A percentile compares a stretch with the other conserved stretches of the same genome.
Evolutionary conservation across 1,140 invertebrate species (phyloP).

Genomic region (Pseudachorutes palmiensis): DNA sequence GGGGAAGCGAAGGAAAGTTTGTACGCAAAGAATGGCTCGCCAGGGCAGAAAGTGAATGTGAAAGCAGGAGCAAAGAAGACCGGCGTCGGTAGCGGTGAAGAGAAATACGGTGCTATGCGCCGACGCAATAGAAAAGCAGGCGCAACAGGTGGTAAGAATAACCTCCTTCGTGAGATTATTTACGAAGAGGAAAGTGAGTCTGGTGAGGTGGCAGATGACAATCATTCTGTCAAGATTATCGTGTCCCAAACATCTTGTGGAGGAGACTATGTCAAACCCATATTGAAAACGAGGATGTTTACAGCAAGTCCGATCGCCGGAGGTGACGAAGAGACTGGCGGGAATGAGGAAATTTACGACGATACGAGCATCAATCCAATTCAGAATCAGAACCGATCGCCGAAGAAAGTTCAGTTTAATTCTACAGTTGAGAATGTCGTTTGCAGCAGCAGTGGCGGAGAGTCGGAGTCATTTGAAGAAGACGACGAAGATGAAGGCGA

Average conservation of each 20-base stretch:
- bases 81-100: background rate
- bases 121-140: constrained; percentile 15
- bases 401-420: constrained; percentile 38
- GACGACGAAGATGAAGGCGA: constrained; percentile 13
- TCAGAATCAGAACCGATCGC: constrained; percentile 4
- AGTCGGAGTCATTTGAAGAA: constrained; percentile 4
- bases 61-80: background rate
- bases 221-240: constrained; percentile 34
- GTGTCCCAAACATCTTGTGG: constrained; percentile 22
- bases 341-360: constrained; percentile 7
- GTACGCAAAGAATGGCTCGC: background rate
- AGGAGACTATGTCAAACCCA: constrained; percentile 33
- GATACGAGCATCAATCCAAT: background rate
- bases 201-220: constrained; percentile 5
- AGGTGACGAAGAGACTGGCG: background rate
- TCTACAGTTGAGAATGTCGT: constrained; percentile 13
- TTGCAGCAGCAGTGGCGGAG: background rate
- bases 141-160: constrained; percentile 20
- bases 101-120: constrained; percentile 32
- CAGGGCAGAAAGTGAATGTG: constrained; percentile 1
- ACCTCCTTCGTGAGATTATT: constrained; percentile 34
- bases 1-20: background rate
- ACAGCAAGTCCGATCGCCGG: too few relatives aligned
- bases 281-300: constrained; percentile 26
- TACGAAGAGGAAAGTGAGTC: constrained; percentile 32